phyloP scores from a whole-genome alignment of 2,797 vertebrate species.

The Argyrosomus regius region DNA sequence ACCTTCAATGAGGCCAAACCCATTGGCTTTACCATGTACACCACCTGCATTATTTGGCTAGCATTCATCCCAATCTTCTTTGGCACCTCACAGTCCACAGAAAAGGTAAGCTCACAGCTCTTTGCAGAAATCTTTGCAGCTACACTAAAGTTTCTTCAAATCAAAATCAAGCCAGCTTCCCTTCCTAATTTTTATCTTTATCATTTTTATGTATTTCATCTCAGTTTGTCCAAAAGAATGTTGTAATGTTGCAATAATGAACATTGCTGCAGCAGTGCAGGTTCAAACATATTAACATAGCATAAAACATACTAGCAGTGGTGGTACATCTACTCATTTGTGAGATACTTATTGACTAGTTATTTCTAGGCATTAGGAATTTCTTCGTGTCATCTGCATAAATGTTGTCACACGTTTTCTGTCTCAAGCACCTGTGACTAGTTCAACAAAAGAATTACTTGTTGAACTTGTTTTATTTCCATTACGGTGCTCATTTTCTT shows the following conservation, averaged over 20 bases:
- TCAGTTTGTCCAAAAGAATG: not conserved
- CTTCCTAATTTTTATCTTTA: not conserved
- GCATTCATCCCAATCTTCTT: slow-evolving; percentile 99
- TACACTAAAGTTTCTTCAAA: not conserved
- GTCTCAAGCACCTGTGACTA: too few species aligned
- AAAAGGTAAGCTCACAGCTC: slow-evolving; percentile 90
- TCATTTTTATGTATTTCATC: too few species aligned
- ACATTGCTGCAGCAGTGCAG: not conserved
- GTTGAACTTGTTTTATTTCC: too few species aligned
- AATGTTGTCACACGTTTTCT: too few species aligned
- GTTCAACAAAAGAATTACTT: too few species aligned
- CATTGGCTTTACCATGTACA: slow-evolving; percentile 99
- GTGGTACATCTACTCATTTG: not conserved
- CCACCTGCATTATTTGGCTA: slow-evolving; percentile 99
- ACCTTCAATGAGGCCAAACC: slow-evolving; percentile 99
- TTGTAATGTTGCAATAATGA: not conserved
- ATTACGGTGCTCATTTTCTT: not conserved
- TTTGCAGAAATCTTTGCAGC: not conserved
- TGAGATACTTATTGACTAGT: too few species aligned
- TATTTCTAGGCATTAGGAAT: too few species aligned
- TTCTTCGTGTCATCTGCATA: too few species aligned
- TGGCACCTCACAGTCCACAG: slow-evolving; percentile 96
- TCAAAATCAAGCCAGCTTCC: not conserved
- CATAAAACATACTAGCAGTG: not conserved
- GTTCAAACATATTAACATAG: not conserved